Evolutionary conservation across 2,113 vertebrate genomes (phyloP).

Genomic region (Gnathonemus echidnorhynchus): DNA sequence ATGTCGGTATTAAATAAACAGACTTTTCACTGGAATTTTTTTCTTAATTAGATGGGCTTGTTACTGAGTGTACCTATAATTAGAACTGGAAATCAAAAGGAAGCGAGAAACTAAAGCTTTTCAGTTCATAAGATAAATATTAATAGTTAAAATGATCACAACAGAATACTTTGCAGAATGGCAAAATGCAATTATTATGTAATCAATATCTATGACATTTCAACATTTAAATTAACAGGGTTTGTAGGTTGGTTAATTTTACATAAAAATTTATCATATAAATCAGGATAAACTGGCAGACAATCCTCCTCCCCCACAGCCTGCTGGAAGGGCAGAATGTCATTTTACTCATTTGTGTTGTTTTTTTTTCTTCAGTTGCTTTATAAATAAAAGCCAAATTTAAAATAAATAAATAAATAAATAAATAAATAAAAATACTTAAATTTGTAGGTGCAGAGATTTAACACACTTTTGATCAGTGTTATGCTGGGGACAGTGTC

Average conservation of each 20-base stretch:
- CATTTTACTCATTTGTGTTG: background rate
- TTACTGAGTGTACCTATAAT: background rate
- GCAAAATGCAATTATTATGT: background rate
- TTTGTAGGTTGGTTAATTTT: background rate
- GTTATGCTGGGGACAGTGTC: background rate
- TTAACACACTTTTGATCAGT: background rate
- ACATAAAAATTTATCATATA: background rate
- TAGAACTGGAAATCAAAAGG: background rate
- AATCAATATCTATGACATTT: background rate
- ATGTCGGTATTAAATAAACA: background rate
- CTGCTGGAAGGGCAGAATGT: background rate
- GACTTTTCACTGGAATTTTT: background rate
- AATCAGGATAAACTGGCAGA: background rate
- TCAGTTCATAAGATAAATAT: background rate
- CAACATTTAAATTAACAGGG: background rate
- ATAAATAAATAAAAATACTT: background rate
- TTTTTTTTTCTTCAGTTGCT: background rate
- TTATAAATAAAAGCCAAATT: background rate
- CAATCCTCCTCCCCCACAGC: background rate
- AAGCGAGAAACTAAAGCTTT: background rate
- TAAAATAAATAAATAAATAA: background rate
- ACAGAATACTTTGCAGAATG: background rate
- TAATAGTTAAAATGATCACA: background rate
- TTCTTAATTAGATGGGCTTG: background rate
- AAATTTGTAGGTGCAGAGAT: background rate